Evolutionary conservation across 1,140 invertebrate genomes (phyloP), one percentile per base, ranked within the genome.

Genomic region (Drosophila fuyamai): DNA sequence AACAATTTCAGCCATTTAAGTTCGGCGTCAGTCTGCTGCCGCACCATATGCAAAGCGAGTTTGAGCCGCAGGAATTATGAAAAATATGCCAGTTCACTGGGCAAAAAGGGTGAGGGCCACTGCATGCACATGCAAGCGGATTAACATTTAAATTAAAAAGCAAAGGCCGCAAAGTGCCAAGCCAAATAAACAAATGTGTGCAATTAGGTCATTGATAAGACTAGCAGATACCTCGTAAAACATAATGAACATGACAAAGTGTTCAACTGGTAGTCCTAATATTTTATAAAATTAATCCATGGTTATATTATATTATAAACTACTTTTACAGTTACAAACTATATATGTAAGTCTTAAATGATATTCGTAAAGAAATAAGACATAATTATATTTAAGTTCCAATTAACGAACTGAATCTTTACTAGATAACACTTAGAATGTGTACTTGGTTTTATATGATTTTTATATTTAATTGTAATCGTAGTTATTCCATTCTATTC

Each of bases 101-200:
- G 32, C 16, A 14, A 50, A 38, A 67, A 36, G 41, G 29, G 14
- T 16, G 14, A 18, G 40, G 29, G 46, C 13, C 44, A 46, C 56
- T 65, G 67, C 54, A 76, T 73, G 56, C 65, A 76, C 65, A 79
- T 66, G 71, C 81, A 76, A 57, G 51, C 81, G 36, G 73, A 84
- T 84, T 84, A 84, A 81, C 81, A 84, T 84, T 84, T 84, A 84
- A 84, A 84, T 84, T 84, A 84, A 84, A 84, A 68, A 47, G 41
- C 81, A 85, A 61, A 43, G 53, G 47, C 61, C 43, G 40, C 47
- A 61, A 58, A 53, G 40, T 54, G 44, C 46, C 29, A 67, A 61
- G 53, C 40, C 56, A 71, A 72, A 65, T 57, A 61, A 48, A 57
- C 38, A 71, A 72, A 18, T 58, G 43, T 16, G 40, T 29, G 10